Percentiles rank a stretch among this genome's conserved stretches.
Evolutionary conservation across 2,888 invertebrate genomes (phyloP).

Genomic region (Stenoptilia bipunctidactyla): DNA sequence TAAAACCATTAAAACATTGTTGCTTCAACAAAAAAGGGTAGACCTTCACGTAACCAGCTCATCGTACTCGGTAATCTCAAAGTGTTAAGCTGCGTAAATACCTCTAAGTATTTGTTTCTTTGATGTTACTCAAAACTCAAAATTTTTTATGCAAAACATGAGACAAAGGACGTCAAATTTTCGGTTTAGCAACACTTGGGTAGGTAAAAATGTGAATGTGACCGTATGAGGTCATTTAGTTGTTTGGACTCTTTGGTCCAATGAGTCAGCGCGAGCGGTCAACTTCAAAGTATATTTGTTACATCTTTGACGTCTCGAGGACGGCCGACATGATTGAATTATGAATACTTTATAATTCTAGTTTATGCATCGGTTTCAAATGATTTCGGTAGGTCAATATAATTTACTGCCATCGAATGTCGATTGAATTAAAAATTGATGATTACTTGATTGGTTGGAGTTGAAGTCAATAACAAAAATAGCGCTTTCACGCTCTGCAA

Average conservation of each 20-base stretch:
- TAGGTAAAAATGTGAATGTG: slow-evolving; percentile 28
- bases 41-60: too few species aligned
- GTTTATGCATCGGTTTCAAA: too few species aligned
- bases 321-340: neutral
- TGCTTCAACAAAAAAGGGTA: too few species aligned
- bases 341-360: neutral
- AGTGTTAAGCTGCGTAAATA: too few species aligned
- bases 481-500: slow-evolving; percentile 6
- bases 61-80: too few species aligned
- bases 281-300: slow-evolving; percentile 23
- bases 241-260: slow-evolving; percentile 33
- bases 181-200: slow-evolving; percentile 26
- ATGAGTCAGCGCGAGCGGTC: slow-evolving; percentile 25
- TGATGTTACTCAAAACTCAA: neutral
- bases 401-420: too few species aligned
- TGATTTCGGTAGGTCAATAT: too few species aligned
- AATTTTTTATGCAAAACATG: neutral
- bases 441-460: too few species aligned
- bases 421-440: too few species aligned
- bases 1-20: too few species aligned
- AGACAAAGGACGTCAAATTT: slow-evolving; percentile 19
- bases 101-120: too few species aligned
- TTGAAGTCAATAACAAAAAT: slow-evolving; percentile 4
- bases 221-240: slow-evolving; percentile 39
- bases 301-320: neutral